Conservation (phyloP, 53 echinoderm and acorn worm genomes). For the Paelopatides confundens region DNA sequence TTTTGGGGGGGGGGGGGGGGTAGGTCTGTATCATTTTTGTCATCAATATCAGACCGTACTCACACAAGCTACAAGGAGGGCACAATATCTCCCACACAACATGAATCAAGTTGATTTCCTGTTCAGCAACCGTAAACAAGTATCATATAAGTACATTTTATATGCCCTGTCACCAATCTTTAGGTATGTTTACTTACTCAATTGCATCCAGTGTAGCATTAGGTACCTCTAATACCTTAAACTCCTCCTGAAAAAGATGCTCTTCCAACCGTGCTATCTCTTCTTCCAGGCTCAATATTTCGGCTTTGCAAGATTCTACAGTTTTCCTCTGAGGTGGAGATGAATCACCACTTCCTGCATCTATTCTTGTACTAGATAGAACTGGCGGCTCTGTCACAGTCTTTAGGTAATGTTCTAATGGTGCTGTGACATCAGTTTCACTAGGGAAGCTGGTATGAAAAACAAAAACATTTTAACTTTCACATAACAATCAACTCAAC, state of each 20-base stretch:
- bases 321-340: background rate
- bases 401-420: conserved; percentile 22
- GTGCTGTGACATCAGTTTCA: conserved; percentile 46
- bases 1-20: too few species aligned
- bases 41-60: too few species aligned
- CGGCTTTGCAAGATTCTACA: conserved; percentile 7
- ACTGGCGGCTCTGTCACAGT: conserved; percentile 1
- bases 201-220: conserved; percentile 2
- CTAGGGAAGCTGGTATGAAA: conserved; percentile 40
- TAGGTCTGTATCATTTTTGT: too few species aligned
- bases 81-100: too few species aligned
- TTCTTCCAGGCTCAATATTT: conserved; percentile 23
- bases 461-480: too few species aligned
- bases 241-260: conserved; percentile 9
- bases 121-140: too few species aligned
- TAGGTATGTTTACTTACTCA: conserved; percentile 5
- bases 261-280: conserved; percentile 30
- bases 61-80: too few species aligned
- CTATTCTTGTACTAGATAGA: conserved; percentile 40
- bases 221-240: conserved; percentile 7
- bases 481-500: too few species aligned
- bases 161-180: too few species aligned
- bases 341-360: background rate
- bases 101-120: too few species aligned
- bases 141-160: too few species aligned